These are phyloP conservation scores for Melieria crassipennis DNA, from an alignment of 2,888 invertebrate genomes.

Conservation along the genomic window DNA sequence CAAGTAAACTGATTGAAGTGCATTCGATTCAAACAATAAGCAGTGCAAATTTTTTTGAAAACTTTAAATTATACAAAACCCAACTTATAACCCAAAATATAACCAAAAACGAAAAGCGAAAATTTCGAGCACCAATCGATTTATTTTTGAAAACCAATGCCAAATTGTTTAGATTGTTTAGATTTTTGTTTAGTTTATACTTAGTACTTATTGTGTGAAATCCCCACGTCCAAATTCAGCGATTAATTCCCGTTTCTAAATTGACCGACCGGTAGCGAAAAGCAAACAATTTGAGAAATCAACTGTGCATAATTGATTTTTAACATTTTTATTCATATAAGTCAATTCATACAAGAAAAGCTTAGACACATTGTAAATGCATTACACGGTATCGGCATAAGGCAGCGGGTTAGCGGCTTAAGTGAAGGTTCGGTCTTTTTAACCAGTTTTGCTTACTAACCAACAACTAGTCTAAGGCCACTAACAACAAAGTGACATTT, in stretches of 20 bases:
- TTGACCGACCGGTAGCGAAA: not conserved
- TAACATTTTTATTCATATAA: constrained; percentile 52
- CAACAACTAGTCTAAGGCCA: not conserved
- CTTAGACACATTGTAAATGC: not conserved
- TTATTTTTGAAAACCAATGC: constrained; percentile 33
- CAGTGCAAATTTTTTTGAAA: constrained; percentile 64
- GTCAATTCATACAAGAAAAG: not conserved
- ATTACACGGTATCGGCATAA: no score
- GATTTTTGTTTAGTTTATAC: constrained; percentile 53
- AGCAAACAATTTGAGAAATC: constrained; percentile 33
- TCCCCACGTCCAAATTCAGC: no score
- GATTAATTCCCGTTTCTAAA: no score
- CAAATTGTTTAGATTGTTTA: constrained; percentile 38
- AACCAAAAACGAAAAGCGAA: not conserved
- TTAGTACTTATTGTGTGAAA: not conserved
- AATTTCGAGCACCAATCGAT: constrained; percentile 3
- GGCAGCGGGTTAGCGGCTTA: not conserved
- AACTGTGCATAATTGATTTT: constrained; percentile 55
- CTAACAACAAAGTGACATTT: constrained; percentile 29
- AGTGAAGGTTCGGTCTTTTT: not conserved
- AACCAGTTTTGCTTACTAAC: no score
- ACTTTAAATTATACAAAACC: constrained; percentile 16
- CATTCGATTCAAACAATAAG: constrained; percentile 43
- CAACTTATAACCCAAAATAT: not conserved
- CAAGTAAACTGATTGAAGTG: constrained; percentile 15